Evolutionary conservation across 2,797 vertebrate species (phyloP).

Genomic region (Pseudotriccus pelzelni): DNA sequence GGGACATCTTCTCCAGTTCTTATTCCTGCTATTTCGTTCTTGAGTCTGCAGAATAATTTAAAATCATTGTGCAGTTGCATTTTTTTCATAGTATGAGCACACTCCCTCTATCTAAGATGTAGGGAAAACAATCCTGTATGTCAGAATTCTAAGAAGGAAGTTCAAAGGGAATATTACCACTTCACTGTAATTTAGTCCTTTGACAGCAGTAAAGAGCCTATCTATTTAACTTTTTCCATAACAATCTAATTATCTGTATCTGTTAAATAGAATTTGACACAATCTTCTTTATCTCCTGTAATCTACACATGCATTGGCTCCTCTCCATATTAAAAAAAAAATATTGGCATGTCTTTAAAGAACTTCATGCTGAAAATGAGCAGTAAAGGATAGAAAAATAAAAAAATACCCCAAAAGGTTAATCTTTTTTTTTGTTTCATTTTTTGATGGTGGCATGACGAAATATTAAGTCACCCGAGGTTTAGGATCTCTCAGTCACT

Average conservation of each 20-base stretch:
- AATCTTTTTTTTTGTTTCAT: not conserved
- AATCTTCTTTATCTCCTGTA: not conserved
- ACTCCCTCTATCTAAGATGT: not conserved
- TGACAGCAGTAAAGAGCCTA: not conserved
- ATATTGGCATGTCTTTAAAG: not conserved
- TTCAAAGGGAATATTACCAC: not conserved
- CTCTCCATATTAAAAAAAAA: not conserved
- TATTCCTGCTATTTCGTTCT: not conserved
- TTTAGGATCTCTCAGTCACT: not conserved
- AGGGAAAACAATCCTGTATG: not conserved
- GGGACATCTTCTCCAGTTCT: not conserved
- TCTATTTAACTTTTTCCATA: not conserved
- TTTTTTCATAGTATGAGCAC: not conserved
- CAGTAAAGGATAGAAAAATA: not conserved
- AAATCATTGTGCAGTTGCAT: not conserved
- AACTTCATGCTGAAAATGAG: not conserved
- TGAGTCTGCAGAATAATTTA: not conserved
- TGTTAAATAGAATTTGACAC: not conserved
- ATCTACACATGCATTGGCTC: not conserved
- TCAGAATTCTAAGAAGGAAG: not conserved
- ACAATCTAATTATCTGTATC: not conserved
- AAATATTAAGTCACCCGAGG: not conserved
- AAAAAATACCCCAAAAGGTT: not conserved
- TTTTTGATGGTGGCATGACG: not conserved
- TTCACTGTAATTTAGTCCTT: not conserved